These are phyloP conservation scores for Myopa testacea DNA, from an alignment of 2,888 invertebrate genomes.

Conservation along the genomic window DNA sequence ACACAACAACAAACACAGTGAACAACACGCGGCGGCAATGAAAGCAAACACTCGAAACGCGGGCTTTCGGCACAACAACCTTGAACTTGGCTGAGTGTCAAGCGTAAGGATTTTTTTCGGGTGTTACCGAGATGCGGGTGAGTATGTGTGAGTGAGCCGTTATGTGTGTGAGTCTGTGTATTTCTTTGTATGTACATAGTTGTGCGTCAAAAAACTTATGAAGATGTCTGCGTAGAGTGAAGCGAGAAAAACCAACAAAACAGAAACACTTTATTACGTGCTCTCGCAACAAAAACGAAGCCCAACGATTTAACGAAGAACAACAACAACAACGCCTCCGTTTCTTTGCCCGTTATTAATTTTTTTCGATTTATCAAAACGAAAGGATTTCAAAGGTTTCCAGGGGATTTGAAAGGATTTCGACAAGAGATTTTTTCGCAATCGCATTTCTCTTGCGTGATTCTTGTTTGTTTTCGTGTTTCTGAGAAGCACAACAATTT, in stretches of 20 bases:
- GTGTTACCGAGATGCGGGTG: background rate
- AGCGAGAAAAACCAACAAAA: background rate
- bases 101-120: conserved; percentile 16
- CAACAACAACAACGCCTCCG: background rate
- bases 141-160: background rate
- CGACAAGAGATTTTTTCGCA: too few relatives aligned
- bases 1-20: conserved; percentile 12
- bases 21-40: background rate
- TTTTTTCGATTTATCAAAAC: background rate
- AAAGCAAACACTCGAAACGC: background rate
- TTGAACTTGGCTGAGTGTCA: conserved; percentile 41
- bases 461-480: too few relatives aligned
- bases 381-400: background rate
- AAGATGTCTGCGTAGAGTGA: background rate
- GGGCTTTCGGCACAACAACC: conserved; percentile 33
- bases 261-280: background rate
- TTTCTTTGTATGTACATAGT: background rate
- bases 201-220: background rate
- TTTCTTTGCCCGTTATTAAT: background rate
- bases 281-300: background rate
- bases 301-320: background rate
- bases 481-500: too few relatives aligned
- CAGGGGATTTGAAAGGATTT: too few relatives aligned
- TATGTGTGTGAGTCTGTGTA: conserved; percentile 6
- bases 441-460: too few relatives aligned